Percentiles rank a stretch among this genome's conserved stretches.
Evolutionary conservation across 2,888 invertebrate genomes (phyloP).

Genomic region (Drosophila austrosaltans): DNA sequence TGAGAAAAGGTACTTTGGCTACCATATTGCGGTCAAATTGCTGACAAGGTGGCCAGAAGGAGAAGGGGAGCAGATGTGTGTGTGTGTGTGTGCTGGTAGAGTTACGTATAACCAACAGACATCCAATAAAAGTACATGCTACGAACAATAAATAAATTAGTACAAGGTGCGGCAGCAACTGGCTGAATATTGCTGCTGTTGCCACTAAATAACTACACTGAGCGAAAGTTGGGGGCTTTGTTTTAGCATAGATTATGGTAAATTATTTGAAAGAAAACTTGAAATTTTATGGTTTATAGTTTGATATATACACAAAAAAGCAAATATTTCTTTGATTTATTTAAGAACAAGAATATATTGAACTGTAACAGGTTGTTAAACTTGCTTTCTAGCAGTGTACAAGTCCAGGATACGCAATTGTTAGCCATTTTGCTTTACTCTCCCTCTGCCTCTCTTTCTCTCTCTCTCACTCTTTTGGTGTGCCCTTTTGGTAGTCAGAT

Average conservation of each 20-base stretch:
- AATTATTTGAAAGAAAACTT: no score
- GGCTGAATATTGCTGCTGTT: not conserved
- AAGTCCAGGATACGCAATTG: not conserved
- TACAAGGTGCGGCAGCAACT: slow-evolving; percentile 63
- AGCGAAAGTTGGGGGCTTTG: not conserved
- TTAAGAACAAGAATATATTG: no score
- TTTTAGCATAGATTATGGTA: no score
- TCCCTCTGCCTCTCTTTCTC: no score
- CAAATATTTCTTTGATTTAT: no score
- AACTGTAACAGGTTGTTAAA: no score
- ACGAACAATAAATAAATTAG: slow-evolving; percentile 74
- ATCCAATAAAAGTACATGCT: slow-evolving; percentile 74
- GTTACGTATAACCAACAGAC: slow-evolving; percentile 37
- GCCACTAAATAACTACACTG: not conserved
- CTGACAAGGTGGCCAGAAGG: not conserved
- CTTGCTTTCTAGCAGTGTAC: no score
- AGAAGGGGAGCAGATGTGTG: not conserved
- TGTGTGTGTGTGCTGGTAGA: no score
- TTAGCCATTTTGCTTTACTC: not conserved
- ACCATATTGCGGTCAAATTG: slow-evolving; percentile 37
- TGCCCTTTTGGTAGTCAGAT: slow-evolving; percentile 70
- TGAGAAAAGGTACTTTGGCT: slow-evolving; percentile 1
- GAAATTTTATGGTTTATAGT: no score
- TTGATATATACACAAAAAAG: no score
- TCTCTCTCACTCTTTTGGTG: no score